Evolutionary conservation across 2,888 invertebrate species (phyloP), one percentile per base, ranked within the genome.

Genomic region (Campaea margaritaria): DNA sequence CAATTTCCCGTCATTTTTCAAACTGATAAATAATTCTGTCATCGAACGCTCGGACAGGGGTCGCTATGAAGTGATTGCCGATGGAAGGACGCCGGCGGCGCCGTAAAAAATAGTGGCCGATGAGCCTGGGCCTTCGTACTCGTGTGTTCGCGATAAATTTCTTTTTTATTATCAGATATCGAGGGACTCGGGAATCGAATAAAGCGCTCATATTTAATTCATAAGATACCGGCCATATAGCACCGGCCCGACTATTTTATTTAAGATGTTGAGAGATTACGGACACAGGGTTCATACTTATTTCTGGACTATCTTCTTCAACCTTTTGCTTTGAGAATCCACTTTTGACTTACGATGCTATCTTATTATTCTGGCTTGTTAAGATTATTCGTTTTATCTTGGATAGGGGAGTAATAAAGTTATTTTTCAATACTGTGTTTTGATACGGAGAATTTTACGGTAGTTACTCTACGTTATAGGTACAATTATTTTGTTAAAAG

Each of bases 1-100:
- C 93, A 93, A 93, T 93, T 93, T 93, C 92, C 90, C 90, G 93
- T 93, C 93, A 93, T 93, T 93, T 93, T 93, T 93, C 93, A 93
- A 92, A 91, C 93, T 93, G 93, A 93, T 93, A 93, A 93, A 93
- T 93, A 93, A 93, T 93, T 93, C 93, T 91, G 92, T 93, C 91
- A 91, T 91, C 91, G 92, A 87, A 87, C 85, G 85, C 84, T 91
- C 87, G 92, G 91, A 91, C 92, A 91, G 90, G 91, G 91, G 92
- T 91, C 88, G 86, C 86, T 91, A 91, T 91, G 91, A 92, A 92
- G 91, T 90, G 91, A 91, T 91, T 91, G 90, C 86, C 89, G 91
- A 85, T 88, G 85, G 89, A 88, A 87, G 86, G 85, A 84, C 83
- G 79, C 82, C 76, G 79, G 81, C 76, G 72, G 51, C 54, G 61